Evolutionary conservation across 2,888 invertebrate genomes (phyloP).

Genomic region (Autographa gamma): DNA sequence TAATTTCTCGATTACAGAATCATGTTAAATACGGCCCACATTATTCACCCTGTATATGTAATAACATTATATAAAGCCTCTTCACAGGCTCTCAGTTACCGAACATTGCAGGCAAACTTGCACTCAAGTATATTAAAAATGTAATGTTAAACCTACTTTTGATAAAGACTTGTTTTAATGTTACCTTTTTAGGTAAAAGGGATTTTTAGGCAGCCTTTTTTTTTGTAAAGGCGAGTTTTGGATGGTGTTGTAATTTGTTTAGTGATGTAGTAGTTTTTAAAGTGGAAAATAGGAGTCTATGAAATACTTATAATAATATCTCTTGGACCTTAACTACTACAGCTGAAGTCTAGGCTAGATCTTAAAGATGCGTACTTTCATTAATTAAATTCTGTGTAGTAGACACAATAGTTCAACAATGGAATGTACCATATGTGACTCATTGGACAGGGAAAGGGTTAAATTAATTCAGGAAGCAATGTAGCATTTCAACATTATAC

Average conservation of each 20-base stretch:
- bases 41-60: constrained; percentile 3
- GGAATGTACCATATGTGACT: no score
- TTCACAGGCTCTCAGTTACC: constrained; percentile 24
- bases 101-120: constrained; percentile 49
- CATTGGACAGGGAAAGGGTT: no score
- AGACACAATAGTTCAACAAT: no score
- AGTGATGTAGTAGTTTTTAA: background rate
- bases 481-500: no score
- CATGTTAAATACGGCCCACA: background rate
- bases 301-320: no score
- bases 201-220: constrained; percentile 21
- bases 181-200: constrained; percentile 31
- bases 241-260: background rate
- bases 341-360: no score
- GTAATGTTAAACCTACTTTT: constrained; percentile 55
- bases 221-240: background rate
- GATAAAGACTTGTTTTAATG: constrained; percentile 41
- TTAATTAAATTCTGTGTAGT: no score
- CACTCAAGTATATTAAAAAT: constrained; percentile 74
- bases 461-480: no score
- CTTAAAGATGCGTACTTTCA: no score
- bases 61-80: constrained; percentile 40
- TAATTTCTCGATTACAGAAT: background rate
- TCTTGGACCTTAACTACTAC: no score
- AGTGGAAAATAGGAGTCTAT: background rate